Base-by-base conservation (phyloP, 2,797 vertebrate species). In the Cirrhinus molitorella region DNA sequence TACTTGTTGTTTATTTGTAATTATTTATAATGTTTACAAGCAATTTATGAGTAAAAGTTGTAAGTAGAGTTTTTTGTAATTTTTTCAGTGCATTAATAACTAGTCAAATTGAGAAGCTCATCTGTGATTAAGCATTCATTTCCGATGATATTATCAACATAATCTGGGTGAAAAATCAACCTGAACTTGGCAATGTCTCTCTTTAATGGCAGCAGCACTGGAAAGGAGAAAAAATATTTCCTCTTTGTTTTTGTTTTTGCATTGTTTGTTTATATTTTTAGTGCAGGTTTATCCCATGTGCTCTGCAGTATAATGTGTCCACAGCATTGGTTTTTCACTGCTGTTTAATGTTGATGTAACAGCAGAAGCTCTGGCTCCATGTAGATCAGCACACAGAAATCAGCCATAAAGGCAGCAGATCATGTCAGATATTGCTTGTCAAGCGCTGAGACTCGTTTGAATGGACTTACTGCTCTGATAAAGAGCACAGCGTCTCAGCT, bases 381-480 rank as follows among this genome's bases (percentile, higher is more conserved):
- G 66, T 25, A 14, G 13, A 45, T 45, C 66, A 68, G 66, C n/a
- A 10, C n/a, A 1, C 43, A 47, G 14, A 47, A 43, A 68, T 43
- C 37, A 23, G 3, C 37, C 12, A 23, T 23, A n/a, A 16, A 68
- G n/a, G 40, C 66, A 23, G n/a, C 66, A 68, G 66, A 68, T 68
- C 40, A 68, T 45, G 66, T 45, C 66, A 68, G n/a, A 68, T 23
- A 23, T 68, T 25, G 40, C 45, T 45, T 68, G 66, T 45, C n/a
- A 23, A 59, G 66, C 13, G 14, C 63, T 37, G 40, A 68, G 66
- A 23, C 40, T 45, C 1, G 40, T 68, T 43, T 68, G 66, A 43
- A 68, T 68, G 37, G 66, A 68, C n/a, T 9, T 68, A 16, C 37
- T 16, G 40, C 67, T 45, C 67, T 70, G 40, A 70, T 70, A 25